phyloP scores from a whole-genome alignment of 2,797 vertebrate genomes.

The Coilia nasus region DNA sequence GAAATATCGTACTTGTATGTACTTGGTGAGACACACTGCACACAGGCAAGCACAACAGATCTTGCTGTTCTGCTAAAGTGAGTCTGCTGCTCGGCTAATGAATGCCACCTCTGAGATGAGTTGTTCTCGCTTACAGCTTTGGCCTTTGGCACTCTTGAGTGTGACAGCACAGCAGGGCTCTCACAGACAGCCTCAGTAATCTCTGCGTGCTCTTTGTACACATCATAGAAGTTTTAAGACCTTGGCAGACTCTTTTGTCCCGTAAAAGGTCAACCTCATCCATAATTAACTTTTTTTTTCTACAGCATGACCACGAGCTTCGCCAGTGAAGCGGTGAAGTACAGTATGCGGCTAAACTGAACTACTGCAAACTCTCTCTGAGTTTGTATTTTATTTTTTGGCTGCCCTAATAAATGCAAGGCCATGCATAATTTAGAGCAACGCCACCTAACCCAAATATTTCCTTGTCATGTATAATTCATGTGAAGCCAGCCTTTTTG shows the following conservation, averaged over 20 bases:
- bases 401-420: neutral
- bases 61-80: neutral
- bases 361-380: neutral
- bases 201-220: neutral
- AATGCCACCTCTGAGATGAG: neutral
- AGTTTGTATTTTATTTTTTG: too few relatives aligned
- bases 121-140: neutral
- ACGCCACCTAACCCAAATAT: neutral
- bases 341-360: neutral
- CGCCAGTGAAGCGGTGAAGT: neutral
- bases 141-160: neutral
- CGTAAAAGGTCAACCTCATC: conserved; percentile 12
- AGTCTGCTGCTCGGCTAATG: neutral
- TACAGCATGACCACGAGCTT: neutral
- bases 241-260: neutral
- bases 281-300: neutral
- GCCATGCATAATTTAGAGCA: neutral
- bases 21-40: too few relatives aligned
- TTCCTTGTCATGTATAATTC: neutral
- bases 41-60: neutral
- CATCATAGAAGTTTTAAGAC: neutral
- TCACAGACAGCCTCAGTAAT: neutral
- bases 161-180: neutral
- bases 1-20: too few relatives aligned
- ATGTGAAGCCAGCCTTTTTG: neutral